These are phyloP conservation scores for Chirona hameri DNA, from an alignment of 2,888 invertebrate genomes.

Conservation along the genomic window DNA sequence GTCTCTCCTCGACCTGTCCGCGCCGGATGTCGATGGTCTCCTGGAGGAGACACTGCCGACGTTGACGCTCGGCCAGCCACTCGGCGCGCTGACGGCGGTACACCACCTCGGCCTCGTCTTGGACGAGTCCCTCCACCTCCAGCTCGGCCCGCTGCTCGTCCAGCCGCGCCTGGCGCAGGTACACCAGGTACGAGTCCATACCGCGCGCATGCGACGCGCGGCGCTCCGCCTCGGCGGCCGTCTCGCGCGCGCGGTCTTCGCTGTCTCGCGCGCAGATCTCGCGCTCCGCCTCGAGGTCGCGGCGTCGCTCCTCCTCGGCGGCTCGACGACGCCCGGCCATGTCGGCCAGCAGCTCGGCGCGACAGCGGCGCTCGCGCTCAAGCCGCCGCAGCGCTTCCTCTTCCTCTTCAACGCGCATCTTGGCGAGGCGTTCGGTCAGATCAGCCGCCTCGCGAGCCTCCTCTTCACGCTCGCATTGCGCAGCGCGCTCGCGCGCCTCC, in stretches of 20 bases:
- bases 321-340: background rate
- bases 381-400: background rate
- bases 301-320: background rate
- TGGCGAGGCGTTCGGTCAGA: background rate
- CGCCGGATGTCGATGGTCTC: slow-evolving; percentile 25
- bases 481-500: background rate
- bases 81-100: background rate
- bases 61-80: slow-evolving; percentile 6
- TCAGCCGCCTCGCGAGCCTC: background rate
- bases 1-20: background rate
- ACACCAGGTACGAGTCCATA: background rate
- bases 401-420: slow-evolving; percentile 3
- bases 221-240: background rate
- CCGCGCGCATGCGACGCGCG: background rate
- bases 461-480: background rate
- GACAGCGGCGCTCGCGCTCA: background rate
- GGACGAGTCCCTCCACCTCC: background rate
- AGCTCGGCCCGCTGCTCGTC: background rate
- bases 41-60: slow-evolving; percentile 12
- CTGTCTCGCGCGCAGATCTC: background rate
- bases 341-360: background rate
- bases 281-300: background rate
- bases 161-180: background rate
- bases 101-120: background rate
- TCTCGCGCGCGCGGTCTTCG: slow-evolving; percentile 4